Evolutionary conservation across 2,113 vertebrate genomes (phyloP).

Genomic region (Lasiurus cinereus): DNA sequence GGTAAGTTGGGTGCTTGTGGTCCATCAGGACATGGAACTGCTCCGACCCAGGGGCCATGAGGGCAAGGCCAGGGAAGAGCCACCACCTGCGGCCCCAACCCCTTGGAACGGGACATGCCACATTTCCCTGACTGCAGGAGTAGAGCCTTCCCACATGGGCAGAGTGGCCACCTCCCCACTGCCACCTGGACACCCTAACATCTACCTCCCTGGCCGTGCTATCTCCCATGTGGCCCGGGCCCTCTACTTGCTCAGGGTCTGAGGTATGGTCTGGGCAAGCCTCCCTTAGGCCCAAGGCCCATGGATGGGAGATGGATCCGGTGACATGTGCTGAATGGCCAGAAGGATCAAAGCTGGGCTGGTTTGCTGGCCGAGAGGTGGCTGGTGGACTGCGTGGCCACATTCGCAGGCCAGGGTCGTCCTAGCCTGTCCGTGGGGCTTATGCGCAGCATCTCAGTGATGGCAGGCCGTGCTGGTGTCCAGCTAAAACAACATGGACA

Average conservation of each 20-base stretch:
- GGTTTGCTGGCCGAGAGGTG: neutral
- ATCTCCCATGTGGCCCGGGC: neutral
- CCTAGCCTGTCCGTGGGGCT: neutral
- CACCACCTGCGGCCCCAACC: rapidly evolving
- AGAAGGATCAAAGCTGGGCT: rapidly evolving
- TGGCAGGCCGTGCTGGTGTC: rapidly evolving
- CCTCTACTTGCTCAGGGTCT: rapidly evolving
- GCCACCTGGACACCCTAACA: rapidly evolving
- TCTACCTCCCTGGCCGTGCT: rapidly evolving
- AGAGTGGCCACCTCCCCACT: neutral
- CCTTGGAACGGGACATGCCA: rapidly evolving
- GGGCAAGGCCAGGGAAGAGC: neutral
- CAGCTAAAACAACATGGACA: too few relatives aligned
- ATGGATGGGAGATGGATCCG: rapidly evolving
- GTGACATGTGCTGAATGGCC: rapidly evolving
- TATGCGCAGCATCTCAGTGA: neutral
- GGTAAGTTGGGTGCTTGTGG: rapidly evolving
- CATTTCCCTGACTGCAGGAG: neutral
- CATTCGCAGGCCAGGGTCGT: neutral
- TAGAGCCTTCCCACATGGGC: rapidly evolving
- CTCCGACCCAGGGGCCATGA: neutral
- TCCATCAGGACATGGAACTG: rapidly evolving
- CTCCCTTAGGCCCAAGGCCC: neutral
- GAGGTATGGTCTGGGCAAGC: too few relatives aligned
- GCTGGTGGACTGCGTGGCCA: rapidly evolving